Conservation (phyloP, 2,797 vertebrate species). For the Betta splendens region DNA sequence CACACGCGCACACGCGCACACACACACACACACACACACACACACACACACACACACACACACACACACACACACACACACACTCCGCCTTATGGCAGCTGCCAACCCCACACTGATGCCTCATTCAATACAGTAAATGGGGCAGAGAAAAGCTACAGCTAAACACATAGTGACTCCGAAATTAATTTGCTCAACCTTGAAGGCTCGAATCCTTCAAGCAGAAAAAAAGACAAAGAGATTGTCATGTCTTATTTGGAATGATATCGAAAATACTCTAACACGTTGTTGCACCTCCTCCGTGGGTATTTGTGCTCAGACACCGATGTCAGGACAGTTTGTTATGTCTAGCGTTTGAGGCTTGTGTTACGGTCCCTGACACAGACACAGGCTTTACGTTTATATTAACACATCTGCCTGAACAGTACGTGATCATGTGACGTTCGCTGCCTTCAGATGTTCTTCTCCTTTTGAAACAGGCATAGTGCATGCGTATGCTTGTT, state of each 20-base stretch:
- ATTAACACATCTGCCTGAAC: background rate
- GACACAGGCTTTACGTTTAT: constrained; percentile 4
- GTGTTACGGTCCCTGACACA: background rate
- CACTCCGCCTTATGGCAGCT: constrained; percentile 34
- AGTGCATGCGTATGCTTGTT: no score
- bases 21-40: constrained; percentile 22
- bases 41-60: constrained; percentile 18
- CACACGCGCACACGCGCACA: constrained; percentile 7
- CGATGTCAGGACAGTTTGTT: constrained; percentile 13
- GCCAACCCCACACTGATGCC: constrained; percentile 45
- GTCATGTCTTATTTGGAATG: constrained; percentile 53
- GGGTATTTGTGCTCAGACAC: constrained; percentile 1
- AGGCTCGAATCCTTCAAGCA: constrained; percentile 29
- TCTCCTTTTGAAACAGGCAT: no score
- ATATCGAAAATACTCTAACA: constrained; percentile 35
- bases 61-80: constrained; percentile 12
- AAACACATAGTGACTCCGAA: constrained; percentile 50
- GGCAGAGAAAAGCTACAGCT: constrained; percentile 54
- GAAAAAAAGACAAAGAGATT: constrained; percentile 36
- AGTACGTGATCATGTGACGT: background rate
- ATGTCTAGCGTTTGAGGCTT: constrained; percentile 13
- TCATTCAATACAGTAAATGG: constrained; percentile 62
- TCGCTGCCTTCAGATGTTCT: no score
- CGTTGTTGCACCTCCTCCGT: constrained; percentile 16
- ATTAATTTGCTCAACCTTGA: constrained; percentile 65